These are phyloP conservation scores for Heterochromis multidens DNA, from an alignment of 2,113 vertebrate genomes.

Conservation along the genomic window DNA sequence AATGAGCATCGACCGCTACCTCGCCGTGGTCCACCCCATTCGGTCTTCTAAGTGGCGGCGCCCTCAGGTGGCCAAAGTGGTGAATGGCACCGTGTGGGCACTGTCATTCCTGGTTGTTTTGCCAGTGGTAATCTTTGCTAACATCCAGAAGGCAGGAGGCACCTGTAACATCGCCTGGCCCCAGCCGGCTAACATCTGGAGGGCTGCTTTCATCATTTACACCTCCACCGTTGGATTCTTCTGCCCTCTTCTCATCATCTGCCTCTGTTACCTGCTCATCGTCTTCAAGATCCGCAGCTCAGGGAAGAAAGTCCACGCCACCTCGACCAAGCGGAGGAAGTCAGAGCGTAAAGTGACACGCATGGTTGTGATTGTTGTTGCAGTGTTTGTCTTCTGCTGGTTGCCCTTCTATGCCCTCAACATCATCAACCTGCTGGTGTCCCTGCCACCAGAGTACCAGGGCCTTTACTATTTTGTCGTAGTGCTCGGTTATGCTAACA, in stretches of 20 bases:
- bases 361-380: constrained; percentile 94
- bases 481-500: constrained; percentile 91
- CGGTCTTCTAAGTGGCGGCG: constrained; percentile 88
- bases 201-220: constrained; percentile 87
- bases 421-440: constrained; percentile 87
- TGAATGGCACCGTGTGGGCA: constrained; percentile 85
- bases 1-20: constrained; percentile 95
- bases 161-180: constrained; percentile 95
- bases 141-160: constrained; percentile 80
- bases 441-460: constrained; percentile 81
- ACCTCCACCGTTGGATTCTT: constrained; percentile 90
- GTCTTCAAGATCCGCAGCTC: constrained; percentile 90
- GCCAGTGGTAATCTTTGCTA: constrained; percentile 86
- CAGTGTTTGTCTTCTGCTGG: constrained; percentile 93
- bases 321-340: constrained; percentile 84
- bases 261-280: constrained; percentile 92
- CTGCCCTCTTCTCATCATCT: constrained; percentile 89
- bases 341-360: constrained; percentile 89
- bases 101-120: constrained; percentile 88
- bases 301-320: constrained; percentile 84
- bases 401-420: constrained; percentile 92
- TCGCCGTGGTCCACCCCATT: constrained; percentile 92
- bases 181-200: constrained; percentile 83
- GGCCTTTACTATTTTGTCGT: constrained; percentile 90
- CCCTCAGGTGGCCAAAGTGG: constrained; percentile 85